These are phyloP conservation scores for Mythimna pallens DNA, from an alignment of 2,888 invertebrate genomes.

Conservation along the genomic window DNA sequence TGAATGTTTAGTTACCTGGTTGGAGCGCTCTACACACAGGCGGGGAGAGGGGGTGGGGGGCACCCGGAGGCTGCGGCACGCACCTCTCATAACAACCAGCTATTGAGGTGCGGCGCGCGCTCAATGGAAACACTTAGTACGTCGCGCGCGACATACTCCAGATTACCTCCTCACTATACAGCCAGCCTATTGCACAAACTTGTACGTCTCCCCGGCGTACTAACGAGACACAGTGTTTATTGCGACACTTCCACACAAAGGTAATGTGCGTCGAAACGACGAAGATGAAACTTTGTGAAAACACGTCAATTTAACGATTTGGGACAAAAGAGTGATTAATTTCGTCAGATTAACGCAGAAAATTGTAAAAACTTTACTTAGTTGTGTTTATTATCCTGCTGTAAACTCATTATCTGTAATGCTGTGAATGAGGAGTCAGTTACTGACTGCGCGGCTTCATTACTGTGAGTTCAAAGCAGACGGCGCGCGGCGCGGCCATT, in stretches of 20 bases:
- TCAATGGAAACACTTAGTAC: constrained; percentile 10
- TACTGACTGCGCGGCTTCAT: constrained; percentile 3
- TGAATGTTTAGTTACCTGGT: neutral
- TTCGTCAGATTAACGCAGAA: too few relatives aligned
- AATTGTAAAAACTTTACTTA: neutral
- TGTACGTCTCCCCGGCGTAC: neutral
- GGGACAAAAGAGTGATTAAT: neutral
- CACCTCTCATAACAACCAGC: neutral
- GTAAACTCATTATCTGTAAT: neutral
- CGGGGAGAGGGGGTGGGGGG: neutral
- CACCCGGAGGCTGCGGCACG: neutral
- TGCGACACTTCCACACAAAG: neutral
- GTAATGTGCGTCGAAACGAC: neutral
- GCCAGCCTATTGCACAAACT: neutral
- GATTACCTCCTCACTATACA: constrained; percentile 2
- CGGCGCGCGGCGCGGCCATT: neutral
- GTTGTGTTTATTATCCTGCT: neutral
- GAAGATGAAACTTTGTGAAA: constrained; percentile 3
- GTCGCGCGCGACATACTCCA: constrained; percentile 9
- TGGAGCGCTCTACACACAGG: neutral
- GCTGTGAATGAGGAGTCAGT: neutral
- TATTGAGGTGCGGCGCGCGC: neutral
- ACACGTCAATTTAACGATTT: neutral
- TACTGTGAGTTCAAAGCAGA: constrained; percentile 12
- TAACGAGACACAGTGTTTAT: neutral